Base-by-base conservation (phyloP, 2,797 vertebrate genomes). In the Phylloscopus collybita region DNA sequence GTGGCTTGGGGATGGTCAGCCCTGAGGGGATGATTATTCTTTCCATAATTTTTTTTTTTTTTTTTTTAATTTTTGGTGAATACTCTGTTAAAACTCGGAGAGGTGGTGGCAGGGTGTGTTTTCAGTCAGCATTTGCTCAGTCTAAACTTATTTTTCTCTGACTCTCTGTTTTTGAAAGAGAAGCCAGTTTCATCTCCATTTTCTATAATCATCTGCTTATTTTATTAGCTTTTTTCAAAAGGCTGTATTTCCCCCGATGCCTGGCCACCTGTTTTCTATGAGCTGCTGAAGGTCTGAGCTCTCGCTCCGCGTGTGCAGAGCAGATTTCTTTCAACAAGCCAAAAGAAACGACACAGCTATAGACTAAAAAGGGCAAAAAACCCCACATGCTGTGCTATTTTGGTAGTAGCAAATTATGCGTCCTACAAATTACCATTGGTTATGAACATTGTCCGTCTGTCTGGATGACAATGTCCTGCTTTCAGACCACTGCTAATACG, bases 391-490 rank as follows among this genome's bases (percentile, higher is more conserved):
- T 81, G 72, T 91, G 92, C 90, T 97, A 81, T 95, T 96, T 97
- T 91, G 69, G 88, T 95, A 92, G 82, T 5, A 93, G 88, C 60
- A 92, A 82, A 88, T 93, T 87, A 88, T 34, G 69, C 12, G 20
- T 90, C 93, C 87, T 95, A 85, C 91, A 96, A 94, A 89, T 96
- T 47, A 10, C 92, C 87, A 71, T 83, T 88, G 65, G 45, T 93
- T 93, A 74, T 86, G 88, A 91, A 62, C 94, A 91, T 94, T n/a
- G 66, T 86, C 81, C 38, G 30, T 88, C 86, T 90, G 91, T 88
- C 92, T 92, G 71, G 61, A 67, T 93, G 90, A 54, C 76, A 60
- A 73, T 80, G 94, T 89, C 90, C 74, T 80, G 66, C 79, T 80
- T 92, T 92, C 80, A 92, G 75, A 62, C 87, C 74, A 22, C 81